Percentiles rank a stretch among this genome's conserved stretches.
Conservation (phyloP, 2,113 vertebrate species). For the Hystrix brachyura region DNA sequence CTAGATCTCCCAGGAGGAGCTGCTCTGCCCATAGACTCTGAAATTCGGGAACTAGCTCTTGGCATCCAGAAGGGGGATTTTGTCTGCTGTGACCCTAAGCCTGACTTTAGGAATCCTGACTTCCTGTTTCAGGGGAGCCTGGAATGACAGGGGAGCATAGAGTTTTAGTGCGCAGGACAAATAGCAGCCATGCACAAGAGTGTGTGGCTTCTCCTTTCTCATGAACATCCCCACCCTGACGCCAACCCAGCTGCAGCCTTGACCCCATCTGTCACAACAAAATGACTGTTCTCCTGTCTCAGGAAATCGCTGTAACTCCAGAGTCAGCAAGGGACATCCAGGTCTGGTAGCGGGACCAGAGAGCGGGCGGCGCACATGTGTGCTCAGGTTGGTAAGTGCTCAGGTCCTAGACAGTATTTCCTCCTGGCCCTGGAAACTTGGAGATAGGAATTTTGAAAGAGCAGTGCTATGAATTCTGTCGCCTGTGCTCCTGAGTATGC, state of each 20-base stretch:
- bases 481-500: too few species aligned
- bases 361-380: rapidly evolving
- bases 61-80: not conserved
- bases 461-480: not conserved
- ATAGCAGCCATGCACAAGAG: rapidly evolving
- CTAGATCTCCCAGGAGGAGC: not conserved
- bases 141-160: not conserved
- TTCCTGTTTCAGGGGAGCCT: not conserved
- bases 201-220: not conserved
- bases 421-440: not conserved
- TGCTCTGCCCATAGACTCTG: not conserved
- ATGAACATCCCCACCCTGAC: rapidly evolving
- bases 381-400: not conserved
- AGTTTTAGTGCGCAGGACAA: rapidly evolving
- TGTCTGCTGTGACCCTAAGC: not conserved
- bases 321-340: not conserved
- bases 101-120: not conserved
- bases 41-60: not conserved
- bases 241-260: not conserved
- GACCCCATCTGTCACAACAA: not conserved
- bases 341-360: not conserved
- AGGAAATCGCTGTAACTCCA: not conserved
- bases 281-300: not conserved
- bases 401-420: rapidly evolving
- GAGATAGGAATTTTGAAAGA: not conserved